These are phyloP conservation scores for Podiceps cristatus DNA, from an alignment of 2,113 vertebrate species.

Conservation along the genomic window DNA sequence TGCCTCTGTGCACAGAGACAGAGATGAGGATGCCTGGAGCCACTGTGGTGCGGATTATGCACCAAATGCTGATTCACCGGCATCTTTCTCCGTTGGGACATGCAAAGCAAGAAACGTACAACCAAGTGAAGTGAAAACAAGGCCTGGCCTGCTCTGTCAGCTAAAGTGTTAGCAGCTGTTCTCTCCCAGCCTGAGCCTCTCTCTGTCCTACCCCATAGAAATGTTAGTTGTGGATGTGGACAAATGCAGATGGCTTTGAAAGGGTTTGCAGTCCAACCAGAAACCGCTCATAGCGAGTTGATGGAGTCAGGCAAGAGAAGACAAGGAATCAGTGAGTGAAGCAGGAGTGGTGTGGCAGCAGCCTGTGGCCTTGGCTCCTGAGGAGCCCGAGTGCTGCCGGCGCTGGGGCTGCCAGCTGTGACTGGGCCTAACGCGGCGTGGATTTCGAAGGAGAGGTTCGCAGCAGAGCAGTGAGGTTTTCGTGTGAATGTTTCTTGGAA, in stretches of 20 bases:
- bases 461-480: neutral
- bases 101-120: neutral
- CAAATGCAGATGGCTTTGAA: neutral
- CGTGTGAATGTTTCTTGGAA: neutral
- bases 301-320: accelerated
- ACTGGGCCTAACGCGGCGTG: neutral
- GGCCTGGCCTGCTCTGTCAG: neutral
- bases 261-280: neutral
- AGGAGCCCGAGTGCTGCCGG: accelerated
- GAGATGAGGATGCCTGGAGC: neutral
- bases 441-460: neutral
- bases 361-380: neutral
- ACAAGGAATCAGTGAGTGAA: neutral
- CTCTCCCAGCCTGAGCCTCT: neutral
- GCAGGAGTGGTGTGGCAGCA: accelerated
- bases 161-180: neutral
- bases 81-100: neutral
- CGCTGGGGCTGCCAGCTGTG: neutral
- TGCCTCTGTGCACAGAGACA: neutral
- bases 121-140: neutral
- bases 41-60: neutral
- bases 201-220: neutral
- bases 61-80: neutral
- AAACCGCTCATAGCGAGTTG: neutral
- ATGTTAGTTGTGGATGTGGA: neutral